A percentile compares a stretch with the other conserved stretches of the same genome.
phyloP scores from a whole-genome alignment of 2,113 vertebrate species.

The Suricata suricatta region DNA sequence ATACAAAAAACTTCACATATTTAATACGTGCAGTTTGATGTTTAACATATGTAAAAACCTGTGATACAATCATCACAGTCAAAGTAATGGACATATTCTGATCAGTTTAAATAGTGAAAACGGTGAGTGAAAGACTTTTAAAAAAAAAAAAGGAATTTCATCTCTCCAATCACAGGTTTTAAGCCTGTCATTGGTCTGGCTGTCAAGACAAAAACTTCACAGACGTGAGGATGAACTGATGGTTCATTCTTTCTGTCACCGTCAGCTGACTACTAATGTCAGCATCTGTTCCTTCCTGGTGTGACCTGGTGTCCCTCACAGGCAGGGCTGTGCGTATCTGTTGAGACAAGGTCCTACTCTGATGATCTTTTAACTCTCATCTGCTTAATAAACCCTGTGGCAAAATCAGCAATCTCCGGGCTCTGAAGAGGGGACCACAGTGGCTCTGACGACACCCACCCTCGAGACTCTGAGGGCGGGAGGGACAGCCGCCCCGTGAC shows the following conservation, averaged over 20 bases:
- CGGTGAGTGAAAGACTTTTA: background rate
- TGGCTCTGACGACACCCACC: background rate
- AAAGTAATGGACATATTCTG: background rate
- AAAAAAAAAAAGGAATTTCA: background rate
- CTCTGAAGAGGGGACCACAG: background rate
- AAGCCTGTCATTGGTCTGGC: background rate
- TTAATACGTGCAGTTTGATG: background rate
- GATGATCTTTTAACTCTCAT: background rate
- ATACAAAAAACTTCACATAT: background rate
- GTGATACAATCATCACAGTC: background rate
- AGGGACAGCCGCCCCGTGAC: fast-evolving
- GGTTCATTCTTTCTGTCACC: background rate
- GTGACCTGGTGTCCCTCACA: background rate
- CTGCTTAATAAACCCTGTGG: background rate
- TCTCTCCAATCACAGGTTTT: background rate
- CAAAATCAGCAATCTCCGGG: background rate
- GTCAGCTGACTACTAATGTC: background rate
- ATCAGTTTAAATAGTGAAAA: background rate
- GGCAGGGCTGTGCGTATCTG: background rate
- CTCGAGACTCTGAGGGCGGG: background rate
- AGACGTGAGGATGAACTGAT: background rate
- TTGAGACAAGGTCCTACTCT: background rate
- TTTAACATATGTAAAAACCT: background rate
- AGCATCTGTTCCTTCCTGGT: background rate
- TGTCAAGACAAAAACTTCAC: background rate